These are phyloP conservation scores for Nerophis lumbriciformis DNA, from an alignment of 2,113 vertebrate species.

Conservation along the genomic window DNA sequence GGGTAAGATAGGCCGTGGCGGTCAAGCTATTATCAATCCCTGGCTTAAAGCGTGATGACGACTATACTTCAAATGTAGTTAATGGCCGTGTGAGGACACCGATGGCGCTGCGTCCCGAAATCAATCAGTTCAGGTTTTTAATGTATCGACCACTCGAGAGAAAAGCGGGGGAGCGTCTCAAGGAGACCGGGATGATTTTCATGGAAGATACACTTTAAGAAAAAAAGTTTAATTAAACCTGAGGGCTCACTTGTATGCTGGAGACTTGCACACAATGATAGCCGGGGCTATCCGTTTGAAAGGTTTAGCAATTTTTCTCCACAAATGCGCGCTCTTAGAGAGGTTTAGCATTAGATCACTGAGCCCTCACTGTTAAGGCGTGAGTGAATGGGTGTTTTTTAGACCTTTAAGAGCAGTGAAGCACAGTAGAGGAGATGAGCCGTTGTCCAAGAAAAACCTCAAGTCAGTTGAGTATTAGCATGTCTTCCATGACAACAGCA, in stretches of 20 bases:
- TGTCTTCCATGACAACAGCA: conserved; percentile 44
- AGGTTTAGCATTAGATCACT: conserved; percentile 49
- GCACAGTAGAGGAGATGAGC: conserved; percentile 42
- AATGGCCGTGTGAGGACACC: conserved; percentile 64
- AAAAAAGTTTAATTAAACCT: conserved; percentile 76
- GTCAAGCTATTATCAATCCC: conserved; percentile 79
- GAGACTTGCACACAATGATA: conserved; percentile 55
- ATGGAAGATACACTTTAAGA: conserved; percentile 62
- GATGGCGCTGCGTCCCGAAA: conserved; percentile 70
- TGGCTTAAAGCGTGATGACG: conserved; percentile 72
- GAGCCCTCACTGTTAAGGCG: conserved; percentile 44
- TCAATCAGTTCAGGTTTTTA: conserved; percentile 80
- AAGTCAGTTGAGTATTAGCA: conserved; percentile 43
- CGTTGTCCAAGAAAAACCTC: conserved; percentile 53
- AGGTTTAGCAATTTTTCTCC: conserved; percentile 52
- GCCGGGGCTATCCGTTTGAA: conserved; percentile 48
- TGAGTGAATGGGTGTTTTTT: conserved; percentile 58
- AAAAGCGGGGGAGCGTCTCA: conserved; percentile 65
- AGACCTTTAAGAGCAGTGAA: conserved; percentile 46
- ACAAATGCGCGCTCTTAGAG: conserved; percentile 54
- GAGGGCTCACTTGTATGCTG: conserved; percentile 62
- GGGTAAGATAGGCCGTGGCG: conserved; percentile 71
- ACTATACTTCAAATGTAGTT: conserved; percentile 74
- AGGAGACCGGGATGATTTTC: conserved; percentile 64
- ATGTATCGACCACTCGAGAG: conserved; percentile 73